phyloP scores from a whole-genome alignment of 2,888 invertebrate genomes.

The Parnassius glacialis region DNA sequence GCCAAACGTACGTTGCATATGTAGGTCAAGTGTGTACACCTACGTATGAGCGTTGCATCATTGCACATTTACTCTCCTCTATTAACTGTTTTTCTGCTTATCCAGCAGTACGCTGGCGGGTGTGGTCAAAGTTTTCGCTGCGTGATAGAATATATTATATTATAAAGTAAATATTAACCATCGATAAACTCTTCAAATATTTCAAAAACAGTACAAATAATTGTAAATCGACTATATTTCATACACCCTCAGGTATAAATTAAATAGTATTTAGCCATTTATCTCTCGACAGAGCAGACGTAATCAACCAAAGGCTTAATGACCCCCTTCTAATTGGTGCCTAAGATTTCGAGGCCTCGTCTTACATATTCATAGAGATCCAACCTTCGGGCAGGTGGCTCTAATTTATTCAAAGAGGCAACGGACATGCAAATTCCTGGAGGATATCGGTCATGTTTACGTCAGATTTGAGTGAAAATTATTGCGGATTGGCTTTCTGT shows the following conservation, averaged over 20 bases:
- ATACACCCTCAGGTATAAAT: conserved; percentile 11
- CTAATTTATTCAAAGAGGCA: conserved; percentile 75
- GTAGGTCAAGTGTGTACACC: no score
- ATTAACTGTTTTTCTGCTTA: no score
- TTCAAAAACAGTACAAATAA: no score
- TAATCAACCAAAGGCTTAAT: conserved; percentile 72
- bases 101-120: no score
- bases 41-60: no score
- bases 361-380: conserved; percentile 78
- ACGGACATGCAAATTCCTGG: conserved; percentile 76
- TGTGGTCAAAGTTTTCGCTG: no score
- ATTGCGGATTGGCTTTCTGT: conserved; percentile 68
- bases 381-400: conserved; percentile 67
- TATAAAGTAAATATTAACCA: no score
- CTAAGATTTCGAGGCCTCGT: conserved; percentile 78
- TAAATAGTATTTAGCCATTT: conserved; percentile 43
- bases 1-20: no score
- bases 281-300: conserved; percentile 46
- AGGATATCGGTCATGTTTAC: conserved; percentile 79
- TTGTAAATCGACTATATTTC: not conserved
- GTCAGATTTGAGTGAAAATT: conserved; percentile 78
- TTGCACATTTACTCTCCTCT: no score
- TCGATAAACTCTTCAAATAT: no score
- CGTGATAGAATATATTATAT: no score
- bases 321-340: conserved; percentile 72